Evolutionary conservation across 1,140 invertebrate genomes (phyloP).

Genomic region (Vanessa atalanta): DNA sequence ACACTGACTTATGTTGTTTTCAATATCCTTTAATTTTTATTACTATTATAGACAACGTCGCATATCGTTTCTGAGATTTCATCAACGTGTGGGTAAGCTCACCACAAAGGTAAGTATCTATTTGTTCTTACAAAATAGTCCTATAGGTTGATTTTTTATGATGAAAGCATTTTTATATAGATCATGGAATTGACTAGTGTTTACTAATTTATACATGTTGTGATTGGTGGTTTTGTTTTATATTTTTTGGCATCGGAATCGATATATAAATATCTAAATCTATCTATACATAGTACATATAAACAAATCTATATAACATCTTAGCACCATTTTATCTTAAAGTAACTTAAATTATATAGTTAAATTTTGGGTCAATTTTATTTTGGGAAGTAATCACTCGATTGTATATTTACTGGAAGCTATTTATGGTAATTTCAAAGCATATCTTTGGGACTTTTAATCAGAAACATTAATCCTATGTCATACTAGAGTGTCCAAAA

Average conservation of each 20-base stretch:
- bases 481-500: slow-evolving; percentile 79
- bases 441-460: slow-evolving; percentile 65
- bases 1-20: no score
- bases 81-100: no score
- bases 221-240: slow-evolving; percentile 69
- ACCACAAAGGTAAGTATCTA: no score
- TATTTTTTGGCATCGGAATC: slow-evolving; percentile 70
- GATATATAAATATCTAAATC: slow-evolving; percentile 55
- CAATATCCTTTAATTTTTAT: no score
- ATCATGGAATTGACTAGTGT: slow-evolving; percentile 63
- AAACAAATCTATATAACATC: slow-evolving; percentile 35
- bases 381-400: slow-evolving; percentile 48
- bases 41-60: no score
- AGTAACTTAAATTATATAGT: slow-evolving; percentile 30
- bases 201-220: slow-evolving; percentile 60
- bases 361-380: slow-evolving; percentile 43
- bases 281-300: slow-evolving; percentile 29
- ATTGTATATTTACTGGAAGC: slow-evolving; percentile 37
- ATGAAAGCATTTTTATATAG: slow-evolving; percentile 23
- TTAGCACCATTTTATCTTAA: slow-evolving; percentile 58
- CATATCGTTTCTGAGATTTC: no score
- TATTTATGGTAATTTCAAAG: slow-evolving; percentile 65
- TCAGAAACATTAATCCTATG: slow-evolving; percentile 41
- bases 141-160: not conserved
- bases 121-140: not conserved